These are phyloP conservation scores for Tigriopus japonicus DNA, from an alignment of 1,140 invertebrate species.

Conservation along the genomic window DNA sequence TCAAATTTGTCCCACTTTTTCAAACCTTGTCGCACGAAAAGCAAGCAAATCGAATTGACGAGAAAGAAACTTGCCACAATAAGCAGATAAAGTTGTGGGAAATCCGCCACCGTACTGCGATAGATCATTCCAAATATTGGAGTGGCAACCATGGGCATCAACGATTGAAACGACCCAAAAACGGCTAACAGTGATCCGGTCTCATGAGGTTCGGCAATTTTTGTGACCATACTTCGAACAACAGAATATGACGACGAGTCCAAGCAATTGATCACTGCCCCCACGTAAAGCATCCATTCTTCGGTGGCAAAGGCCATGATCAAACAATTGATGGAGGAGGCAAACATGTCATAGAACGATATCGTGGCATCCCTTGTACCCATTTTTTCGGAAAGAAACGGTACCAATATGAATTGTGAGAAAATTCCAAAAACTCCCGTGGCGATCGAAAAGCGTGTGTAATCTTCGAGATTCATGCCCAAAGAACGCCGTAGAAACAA, in stretches of 20 bases:
- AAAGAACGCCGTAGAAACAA: conserved; percentile 5
- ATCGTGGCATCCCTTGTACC: conserved; percentile 2
- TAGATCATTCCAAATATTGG: conserved; percentile 5
- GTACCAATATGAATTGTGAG: conserved; percentile 7
- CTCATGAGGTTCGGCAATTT: conserved; percentile 10
- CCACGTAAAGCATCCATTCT: conserved; percentile 4
- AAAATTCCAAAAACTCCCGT: conserved; percentile 7
- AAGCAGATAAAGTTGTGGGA: not conserved
- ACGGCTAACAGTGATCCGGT: conserved; percentile 4
- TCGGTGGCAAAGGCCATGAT: not conserved
- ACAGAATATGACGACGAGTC: not conserved
- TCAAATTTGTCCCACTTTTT: no score
- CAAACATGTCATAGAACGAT: conserved; percentile 1
- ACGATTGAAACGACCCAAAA: conserved; percentile 10
- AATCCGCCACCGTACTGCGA: not conserved
- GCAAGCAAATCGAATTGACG: not conserved
- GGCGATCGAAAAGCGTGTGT: not conserved
- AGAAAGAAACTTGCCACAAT: not conserved
- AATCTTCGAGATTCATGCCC: not conserved
- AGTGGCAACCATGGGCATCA: conserved; percentile 4
- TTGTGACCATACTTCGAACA: conserved; percentile 8
- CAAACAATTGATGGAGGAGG: not conserved
- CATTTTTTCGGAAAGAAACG: not conserved
- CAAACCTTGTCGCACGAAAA: no score
- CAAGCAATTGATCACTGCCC: conserved; percentile 1